Conservation (phyloP, 2,888 invertebrate genomes). For the Philopedon plagiatum region DNA sequence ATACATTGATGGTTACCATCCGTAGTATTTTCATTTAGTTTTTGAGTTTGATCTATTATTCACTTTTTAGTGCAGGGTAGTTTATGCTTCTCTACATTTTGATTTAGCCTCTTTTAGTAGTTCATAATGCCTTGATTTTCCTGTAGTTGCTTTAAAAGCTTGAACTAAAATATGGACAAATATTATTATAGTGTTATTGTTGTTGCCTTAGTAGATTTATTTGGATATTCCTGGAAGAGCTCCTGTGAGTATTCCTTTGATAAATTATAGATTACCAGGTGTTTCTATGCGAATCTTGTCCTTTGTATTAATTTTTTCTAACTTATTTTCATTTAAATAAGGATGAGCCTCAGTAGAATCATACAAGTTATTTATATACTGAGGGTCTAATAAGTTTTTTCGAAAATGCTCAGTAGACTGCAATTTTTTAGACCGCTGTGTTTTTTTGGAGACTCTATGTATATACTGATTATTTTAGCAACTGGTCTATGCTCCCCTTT, state of each 20-base stretch:
- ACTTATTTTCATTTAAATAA: no score
- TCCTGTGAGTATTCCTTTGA: conserved; percentile 65
- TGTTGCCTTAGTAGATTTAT: conserved; percentile 57
- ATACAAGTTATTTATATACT: no score
- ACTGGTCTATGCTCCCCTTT: no score
- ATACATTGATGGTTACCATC: conserved; percentile 33
- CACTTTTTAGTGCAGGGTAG: conserved; percentile 7
- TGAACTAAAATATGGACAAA: conserved; percentile 41
- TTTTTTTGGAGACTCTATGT: no score
- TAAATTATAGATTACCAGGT: no score
- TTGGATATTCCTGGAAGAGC: conserved; percentile 65
- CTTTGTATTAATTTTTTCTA: no score
- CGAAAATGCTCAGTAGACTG: no score
- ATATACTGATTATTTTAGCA: no score
- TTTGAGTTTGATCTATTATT: neutral
- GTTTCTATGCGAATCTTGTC: no score
- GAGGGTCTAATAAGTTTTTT: no score
- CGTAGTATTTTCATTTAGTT: neutral
- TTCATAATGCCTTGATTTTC: conserved; percentile 19
- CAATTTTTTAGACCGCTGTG: no score
- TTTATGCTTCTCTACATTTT: conserved; percentile 26
- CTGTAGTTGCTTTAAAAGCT: conserved; percentile 51
- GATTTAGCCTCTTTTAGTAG: conserved; percentile 46
- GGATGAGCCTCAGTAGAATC: no score
- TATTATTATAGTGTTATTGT: conserved; percentile 52